Evolutionary conservation across 92 coral and sea anemone species (phyloP), one percentile per base, ranked within the genome.

Genomic region (Phenganax stokvisi): DNA sequence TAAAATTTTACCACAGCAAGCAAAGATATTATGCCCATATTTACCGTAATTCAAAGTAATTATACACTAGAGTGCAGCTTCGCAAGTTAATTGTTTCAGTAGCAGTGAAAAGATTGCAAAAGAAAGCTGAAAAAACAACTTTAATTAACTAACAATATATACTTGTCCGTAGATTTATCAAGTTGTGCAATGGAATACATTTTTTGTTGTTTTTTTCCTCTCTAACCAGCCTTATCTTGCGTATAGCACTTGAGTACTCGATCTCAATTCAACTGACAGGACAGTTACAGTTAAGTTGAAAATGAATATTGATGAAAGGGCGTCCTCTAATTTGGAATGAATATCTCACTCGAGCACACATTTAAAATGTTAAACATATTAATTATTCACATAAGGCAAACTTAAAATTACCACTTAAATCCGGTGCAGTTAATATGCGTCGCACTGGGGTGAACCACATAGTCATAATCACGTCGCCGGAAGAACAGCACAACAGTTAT

Each of bases 371-470:
- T 60, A 79, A 65, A 79, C 74, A 10, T 63, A 79, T 79, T 79
- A 79, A 79, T 62, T 27, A 62, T 79, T 79, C 64, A 79, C 65
- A 54, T 62, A 30, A 25, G 17, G n/a, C 29, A 79, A 62, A 56
- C 83, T 65, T 31, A 51, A 51, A 57, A 47, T 64, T 53, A 44
- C 57, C 83, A 79, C 83, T 60, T 60, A 79, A 65, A 64, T 9
- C 73, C 62, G 61, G 52, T 51, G 53, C 51, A 63, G 74, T 47
- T 79, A 63, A 65, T 64, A 52, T 63, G 74, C 63, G 65, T 20
- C 56, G 62, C 58, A 9, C 66, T 51, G 52, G 62, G 83, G 83
- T 64, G 60, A 79, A 79, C 83, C 83, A 79, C 83, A 79, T 56
- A 79, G 53, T 47, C 53, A 8, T 62, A 79, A 79, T 63, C 74